A percentile compares a stretch with the other conserved stretches of the same genome.
Evolutionary conservation across 2,797 vertebrate genomes (phyloP).

Genomic region (Alcedo quadribrachys): DNA sequence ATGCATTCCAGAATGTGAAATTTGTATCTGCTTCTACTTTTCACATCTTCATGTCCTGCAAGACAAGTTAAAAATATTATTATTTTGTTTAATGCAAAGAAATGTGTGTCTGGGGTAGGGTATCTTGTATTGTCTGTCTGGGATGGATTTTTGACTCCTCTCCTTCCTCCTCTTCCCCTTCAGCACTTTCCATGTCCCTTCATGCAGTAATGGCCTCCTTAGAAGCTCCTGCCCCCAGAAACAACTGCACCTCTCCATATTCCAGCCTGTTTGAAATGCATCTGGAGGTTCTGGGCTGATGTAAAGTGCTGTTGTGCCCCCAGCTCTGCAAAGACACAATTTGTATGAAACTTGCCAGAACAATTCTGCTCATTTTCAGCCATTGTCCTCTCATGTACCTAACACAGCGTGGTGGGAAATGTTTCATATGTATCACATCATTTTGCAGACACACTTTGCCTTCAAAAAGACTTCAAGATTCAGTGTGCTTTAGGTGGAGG

Average conservation of each 20-base stretch:
- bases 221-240: background rate
- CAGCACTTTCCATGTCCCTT: background rate
- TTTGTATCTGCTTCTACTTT: background rate
- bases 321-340: background rate
- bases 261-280: background rate
- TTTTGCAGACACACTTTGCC: background rate
- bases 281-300: background rate
- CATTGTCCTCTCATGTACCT: background rate
- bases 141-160: background rate
- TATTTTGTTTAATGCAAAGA: background rate
- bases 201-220: background rate
- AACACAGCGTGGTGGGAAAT: background rate
- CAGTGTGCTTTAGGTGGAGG: background rate
- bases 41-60: background rate
- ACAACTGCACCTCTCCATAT: background rate
- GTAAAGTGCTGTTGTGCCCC: background rate
- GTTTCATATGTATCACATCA: background rate
- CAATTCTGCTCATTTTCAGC: background rate
- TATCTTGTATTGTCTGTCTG: background rate
- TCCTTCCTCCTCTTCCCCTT: background rate
- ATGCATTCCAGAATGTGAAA: background rate
- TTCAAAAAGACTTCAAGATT: background rate
- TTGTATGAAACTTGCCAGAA: background rate
- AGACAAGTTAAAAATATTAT: background rate
- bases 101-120: accelerated